Evolutionary conservation across 53 echinoderm and acorn worm genomes (phyloP).

Genomic region (Antedon mediterranea): DNA sequence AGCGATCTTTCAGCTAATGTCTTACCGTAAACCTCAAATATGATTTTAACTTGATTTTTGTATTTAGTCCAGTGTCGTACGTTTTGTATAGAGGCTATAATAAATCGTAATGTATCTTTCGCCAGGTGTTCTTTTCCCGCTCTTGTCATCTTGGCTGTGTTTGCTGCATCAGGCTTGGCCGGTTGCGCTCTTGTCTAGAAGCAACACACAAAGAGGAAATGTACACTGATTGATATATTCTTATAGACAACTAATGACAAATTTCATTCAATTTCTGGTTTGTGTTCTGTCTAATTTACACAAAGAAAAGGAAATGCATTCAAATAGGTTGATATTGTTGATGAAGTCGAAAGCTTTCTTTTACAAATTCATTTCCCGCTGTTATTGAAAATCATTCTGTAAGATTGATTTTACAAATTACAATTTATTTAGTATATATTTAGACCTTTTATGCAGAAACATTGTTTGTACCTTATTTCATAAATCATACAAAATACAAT

Average conservation of each 20-base stretch:
- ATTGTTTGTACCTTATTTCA: too few relatives aligned
- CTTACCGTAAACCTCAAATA: constrained; percentile 94
- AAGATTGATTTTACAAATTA: too few relatives aligned
- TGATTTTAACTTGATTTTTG: constrained; percentile 24
- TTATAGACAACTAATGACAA: background rate
- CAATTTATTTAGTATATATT: too few relatives aligned
- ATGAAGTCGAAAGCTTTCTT: too few relatives aligned
- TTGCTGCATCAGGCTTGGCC: background rate
- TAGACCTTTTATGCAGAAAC: too few relatives aligned
- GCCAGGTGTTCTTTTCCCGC: background rate
- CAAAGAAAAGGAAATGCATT: background rate
- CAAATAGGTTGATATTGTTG: too few relatives aligned
- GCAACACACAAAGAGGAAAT: background rate
- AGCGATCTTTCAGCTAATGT: too few relatives aligned
- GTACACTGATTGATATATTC: background rate
- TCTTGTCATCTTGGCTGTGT: background rate
- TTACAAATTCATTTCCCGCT: too few relatives aligned
- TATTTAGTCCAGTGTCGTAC: constrained; percentile 58
- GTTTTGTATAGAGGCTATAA: constrained; percentile 63
- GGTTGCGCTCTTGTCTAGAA: background rate
- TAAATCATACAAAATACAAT: too few relatives aligned
- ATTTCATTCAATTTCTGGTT: background rate
- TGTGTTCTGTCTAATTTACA: background rate
- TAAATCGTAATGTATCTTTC: background rate
- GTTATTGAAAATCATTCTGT: too few relatives aligned